Percentiles rank a stretch among this genome's conserved stretches.
phyloP scores from a whole-genome alignment of 2,888 invertebrate genomes.

The Hypercompe scribonia region DNA sequence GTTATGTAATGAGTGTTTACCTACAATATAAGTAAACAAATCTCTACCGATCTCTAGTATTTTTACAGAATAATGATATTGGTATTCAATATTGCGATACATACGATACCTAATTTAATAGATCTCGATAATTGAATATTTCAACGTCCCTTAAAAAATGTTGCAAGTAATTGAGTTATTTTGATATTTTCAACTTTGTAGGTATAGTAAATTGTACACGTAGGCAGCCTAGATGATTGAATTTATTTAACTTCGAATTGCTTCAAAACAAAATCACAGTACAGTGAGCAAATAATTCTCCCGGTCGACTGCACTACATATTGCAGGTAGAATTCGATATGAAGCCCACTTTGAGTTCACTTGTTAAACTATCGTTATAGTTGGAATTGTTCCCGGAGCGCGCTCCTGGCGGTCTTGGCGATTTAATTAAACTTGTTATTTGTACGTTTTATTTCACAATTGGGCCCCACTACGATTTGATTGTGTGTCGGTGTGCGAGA shows the following conservation, averaged over 20 bases:
- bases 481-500: constrained; percentile 71
- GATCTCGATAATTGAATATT: background rate
- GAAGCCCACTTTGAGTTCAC: constrained; percentile 79
- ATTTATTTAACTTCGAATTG: constrained; percentile 40
- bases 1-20: too few species aligned
- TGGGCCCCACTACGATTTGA: constrained; percentile 77
- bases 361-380: constrained; percentile 82
- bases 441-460: constrained; percentile 84
- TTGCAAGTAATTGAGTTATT: constrained; percentile 7
- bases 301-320: constrained; percentile 68
- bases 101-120: background rate
- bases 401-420: constrained; percentile 71
- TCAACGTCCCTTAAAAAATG: background rate
- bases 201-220: constrained; percentile 23
- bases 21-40: too few species aligned
- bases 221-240: constrained; percentile 15
- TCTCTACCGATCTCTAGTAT: background rate
- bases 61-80: background rate
- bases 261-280: constrained; percentile 44
- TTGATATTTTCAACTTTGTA: constrained; percentile 12
- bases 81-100: constrained; percentile 1
- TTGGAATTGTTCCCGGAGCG: constrained; percentile 73
- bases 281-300: constrained; percentile 62
- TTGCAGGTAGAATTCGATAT: constrained; percentile 73
- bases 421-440: constrained; percentile 87